These are phyloP conservation scores for Bubalus kerabau DNA, from an alignment of 2,113 vertebrate species.

Conservation along the genomic window DNA sequence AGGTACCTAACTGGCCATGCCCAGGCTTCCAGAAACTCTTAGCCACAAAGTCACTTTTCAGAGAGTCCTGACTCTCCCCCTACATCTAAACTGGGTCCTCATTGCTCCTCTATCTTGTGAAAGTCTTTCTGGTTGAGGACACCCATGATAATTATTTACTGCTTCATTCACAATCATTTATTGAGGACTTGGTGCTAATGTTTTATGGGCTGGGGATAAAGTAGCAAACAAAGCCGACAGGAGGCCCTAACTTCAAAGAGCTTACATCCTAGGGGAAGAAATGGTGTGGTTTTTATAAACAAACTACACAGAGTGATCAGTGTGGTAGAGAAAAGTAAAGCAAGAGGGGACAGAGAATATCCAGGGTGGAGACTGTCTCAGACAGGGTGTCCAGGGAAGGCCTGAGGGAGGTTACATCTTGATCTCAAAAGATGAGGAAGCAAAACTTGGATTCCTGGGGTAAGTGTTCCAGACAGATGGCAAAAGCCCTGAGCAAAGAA, in stretches of 20 bases:
- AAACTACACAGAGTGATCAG: not conserved
- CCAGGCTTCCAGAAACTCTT: not conserved
- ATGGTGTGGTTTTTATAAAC: not conserved
- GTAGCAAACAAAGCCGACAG: not conserved
- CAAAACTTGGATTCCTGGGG: not conserved
- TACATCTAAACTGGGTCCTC: not conserved
- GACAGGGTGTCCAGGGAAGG: not conserved
- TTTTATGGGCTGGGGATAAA: not conserved
- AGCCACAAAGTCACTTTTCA: not conserved
- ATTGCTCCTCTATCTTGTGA: not conserved
- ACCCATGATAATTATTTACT: not conserved
- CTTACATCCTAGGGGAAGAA: not conserved
- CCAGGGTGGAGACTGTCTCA: not conserved
- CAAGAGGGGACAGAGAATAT: not conserved
- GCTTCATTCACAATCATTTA: not conserved
- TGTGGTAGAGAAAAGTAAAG: not conserved
- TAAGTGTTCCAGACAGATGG: not conserved
- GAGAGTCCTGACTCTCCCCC: not conserved
- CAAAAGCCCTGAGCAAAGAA: not conserved
- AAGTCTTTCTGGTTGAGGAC: not conserved
- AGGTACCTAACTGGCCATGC: accelerated
- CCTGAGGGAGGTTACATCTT: not conserved
- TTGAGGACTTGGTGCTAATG: too few species aligned
- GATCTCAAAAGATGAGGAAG: not conserved
- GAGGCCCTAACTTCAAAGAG: not conserved